phyloP scores from a whole-genome alignment of 1,140 invertebrate genomes.

The Pogonognathellus flavescens region DNA sequence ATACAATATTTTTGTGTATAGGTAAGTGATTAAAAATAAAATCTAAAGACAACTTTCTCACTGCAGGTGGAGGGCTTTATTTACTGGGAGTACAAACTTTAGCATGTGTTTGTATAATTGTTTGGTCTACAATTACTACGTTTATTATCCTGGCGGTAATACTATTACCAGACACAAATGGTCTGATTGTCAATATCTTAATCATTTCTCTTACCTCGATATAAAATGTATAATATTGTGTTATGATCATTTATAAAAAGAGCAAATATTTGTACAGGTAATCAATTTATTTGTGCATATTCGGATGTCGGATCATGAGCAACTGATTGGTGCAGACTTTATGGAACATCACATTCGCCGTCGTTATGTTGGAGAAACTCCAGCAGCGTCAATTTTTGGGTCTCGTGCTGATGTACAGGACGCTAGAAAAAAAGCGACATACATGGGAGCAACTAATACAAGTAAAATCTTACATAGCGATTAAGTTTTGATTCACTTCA shows the following conservation, averaged over 20 bases:
- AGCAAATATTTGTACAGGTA: slow-evolving; percentile 69
- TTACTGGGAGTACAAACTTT: slow-evolving; percentile 85
- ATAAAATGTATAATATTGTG: too few relatives aligned
- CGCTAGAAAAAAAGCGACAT: background rate
- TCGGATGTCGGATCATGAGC: slow-evolving; percentile 85
- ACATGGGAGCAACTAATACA: slow-evolving; percentile 60
- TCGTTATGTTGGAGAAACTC: slow-evolving; percentile 74
- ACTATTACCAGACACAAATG: background rate
- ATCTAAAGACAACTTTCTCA: too few relatives aligned
- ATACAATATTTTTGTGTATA: too few relatives aligned
- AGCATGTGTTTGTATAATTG: slow-evolving; percentile 77
- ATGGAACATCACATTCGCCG: slow-evolving; percentile 84
- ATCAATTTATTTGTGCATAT: slow-evolving; percentile 85
- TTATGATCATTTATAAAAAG: too few relatives aligned
- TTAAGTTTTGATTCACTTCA: background rate
- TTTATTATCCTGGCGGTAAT: slow-evolving; percentile 78
- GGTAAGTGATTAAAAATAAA: too few relatives aligned
- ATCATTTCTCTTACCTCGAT: too few relatives aligned
- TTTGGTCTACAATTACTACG: slow-evolving; percentile 82
- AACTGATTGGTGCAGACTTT: slow-evolving; percentile 88
- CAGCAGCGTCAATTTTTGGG: slow-evolving; percentile 75
- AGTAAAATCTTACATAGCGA: slow-evolving; percentile 41
- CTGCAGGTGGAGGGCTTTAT: slow-evolving; percentile 87
- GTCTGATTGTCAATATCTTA: too few relatives aligned
- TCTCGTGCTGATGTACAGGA: slow-evolving; percentile 70